phyloP scores from a whole-genome alignment of 92 coral and sea anemone species.

The Parazoanthus darwini region DNA sequence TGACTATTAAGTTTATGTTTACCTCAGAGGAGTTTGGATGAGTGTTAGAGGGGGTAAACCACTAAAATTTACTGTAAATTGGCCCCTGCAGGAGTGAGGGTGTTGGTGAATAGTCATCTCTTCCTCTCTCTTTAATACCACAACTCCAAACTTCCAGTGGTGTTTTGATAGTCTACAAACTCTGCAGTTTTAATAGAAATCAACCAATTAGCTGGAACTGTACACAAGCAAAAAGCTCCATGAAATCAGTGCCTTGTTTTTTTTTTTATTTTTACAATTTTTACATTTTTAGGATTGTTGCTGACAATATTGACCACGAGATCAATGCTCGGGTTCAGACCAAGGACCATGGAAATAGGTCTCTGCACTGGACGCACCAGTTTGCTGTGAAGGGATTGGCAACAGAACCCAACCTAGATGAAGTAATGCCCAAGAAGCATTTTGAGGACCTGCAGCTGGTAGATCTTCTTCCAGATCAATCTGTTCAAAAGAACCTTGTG shows the following conservation, averaged over 20 bases:
- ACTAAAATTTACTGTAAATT: no score
- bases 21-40: no score
- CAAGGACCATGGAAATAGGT: neutral
- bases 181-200: conserved; percentile 5
- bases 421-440: conserved; percentile 19
- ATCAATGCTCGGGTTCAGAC: conserved; percentile 1
- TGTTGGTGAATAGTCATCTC: no score
- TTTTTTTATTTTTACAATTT: conserved; percentile 25
- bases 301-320: conserved; percentile 3
- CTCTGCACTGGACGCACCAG: conserved; percentile 36
- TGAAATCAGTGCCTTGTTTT: conserved; percentile 17
- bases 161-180: conserved; percentile 18
- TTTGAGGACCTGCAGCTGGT: conserved; percentile 33
- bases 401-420: conserved; percentile 14
- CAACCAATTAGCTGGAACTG: conserved; percentile 8
- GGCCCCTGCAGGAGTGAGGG: no score
- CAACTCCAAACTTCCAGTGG: conserved; percentile 10
- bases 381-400: neutral
- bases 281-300: conserved; percentile 30
- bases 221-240: conserved; percentile 8
- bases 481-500: conserved; percentile 37
- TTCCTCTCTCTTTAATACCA: neutral
- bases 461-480: conserved; percentile 42
- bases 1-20: no score
- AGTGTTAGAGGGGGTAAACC: no score